Percentiles rank a stretch among this genome's conserved stretches.
These are phyloP conservation scores for Xanthorhoe spadicearia DNA, from an alignment of 2,888 invertebrate genomes.

Conservation along the genomic window DNA sequence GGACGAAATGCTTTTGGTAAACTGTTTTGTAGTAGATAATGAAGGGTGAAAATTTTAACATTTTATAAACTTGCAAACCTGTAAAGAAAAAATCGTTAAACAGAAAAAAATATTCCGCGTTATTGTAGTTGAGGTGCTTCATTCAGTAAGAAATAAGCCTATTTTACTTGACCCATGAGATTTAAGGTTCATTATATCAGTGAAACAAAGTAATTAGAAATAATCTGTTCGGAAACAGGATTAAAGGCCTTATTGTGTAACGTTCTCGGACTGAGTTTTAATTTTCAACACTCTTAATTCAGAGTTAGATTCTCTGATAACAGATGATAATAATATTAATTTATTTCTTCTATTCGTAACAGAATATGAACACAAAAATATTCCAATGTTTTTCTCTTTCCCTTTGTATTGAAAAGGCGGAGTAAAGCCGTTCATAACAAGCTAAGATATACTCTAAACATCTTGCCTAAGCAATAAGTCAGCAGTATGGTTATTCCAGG, in stretches of 20 bases:
- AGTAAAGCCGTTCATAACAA: constrained; percentile 3
- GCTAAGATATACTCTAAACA: constrained; percentile 9
- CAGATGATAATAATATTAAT: too few species aligned
- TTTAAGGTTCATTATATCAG: constrained; percentile 7
- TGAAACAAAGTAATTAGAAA: neutral
- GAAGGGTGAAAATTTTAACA: neutral
- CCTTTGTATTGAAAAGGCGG: neutral
- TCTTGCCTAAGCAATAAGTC: constrained; percentile 48
- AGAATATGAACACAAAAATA: neutral
- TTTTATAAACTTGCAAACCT: too few species aligned
- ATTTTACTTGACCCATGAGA: neutral
- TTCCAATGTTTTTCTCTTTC: neutral
- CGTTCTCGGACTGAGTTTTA: neutral
- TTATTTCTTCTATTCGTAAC: too few species aligned
- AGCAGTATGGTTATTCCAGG: constrained; percentile 54
- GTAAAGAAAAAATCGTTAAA: too few species aligned
- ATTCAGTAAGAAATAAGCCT: constrained; percentile 7
- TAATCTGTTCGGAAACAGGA: neutral
- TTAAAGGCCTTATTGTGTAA: neutral
- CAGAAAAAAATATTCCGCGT: neutral
- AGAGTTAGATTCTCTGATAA: too few species aligned
- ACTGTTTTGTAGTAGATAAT: neutral
- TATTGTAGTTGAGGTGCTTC: constrained; percentile 6
- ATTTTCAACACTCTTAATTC: too few species aligned
- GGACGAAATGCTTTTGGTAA: neutral